Evolutionary conservation across 2,888 invertebrate genomes (phyloP), one percentile per base, ranked within the genome.

Genomic region (Polydrusus tereticollis): DNA sequence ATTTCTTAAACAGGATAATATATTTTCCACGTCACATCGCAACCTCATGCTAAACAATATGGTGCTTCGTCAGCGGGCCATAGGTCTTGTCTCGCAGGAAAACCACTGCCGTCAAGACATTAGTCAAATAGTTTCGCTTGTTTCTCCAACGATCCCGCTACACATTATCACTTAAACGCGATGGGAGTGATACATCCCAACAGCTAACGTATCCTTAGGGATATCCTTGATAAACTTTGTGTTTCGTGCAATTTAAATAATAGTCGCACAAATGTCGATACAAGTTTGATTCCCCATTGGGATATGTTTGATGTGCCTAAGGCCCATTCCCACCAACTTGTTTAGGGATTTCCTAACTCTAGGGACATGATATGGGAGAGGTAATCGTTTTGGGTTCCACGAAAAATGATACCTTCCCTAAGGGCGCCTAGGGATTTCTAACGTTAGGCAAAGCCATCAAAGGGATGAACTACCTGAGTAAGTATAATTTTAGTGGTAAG

Each of bases 151-250:
- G 43, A 18, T 64, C 23, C 38, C 23, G 55, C 59, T 50, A 57
- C 38, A 67, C 62, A 73, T 73, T 73, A 69, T 69, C 69, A 69
- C 60, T 65, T 65, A 47, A 47, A 55, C 60, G 47, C 65, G 60
- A 62, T 71, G 52, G 57, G 58, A 57, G 36, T 60, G 55, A 68
- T 68, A 69, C 69, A 73, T 38, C 45, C 69, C 69, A 65, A 65
- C 73, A 62, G 69, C 64, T 57, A 60, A 58, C 72, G 18, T 29
- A 26, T 50, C 63, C 68, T 29, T 12, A 7, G 69, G 69, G 59
- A 21, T 26, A 65, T 43, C 41, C 50, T 62, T 33, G 43, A 55
- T 62, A 55, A 62, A 72, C 72, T 67, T 64, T 55, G 64, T 64
- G 41, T 63, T 68, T 68, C 69, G 59, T 10, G 60, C 58, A 69